phyloP scores from a whole-genome alignment of 2,113 vertebrate genomes.

The Phyllopteryx taeniolatus region DNA sequence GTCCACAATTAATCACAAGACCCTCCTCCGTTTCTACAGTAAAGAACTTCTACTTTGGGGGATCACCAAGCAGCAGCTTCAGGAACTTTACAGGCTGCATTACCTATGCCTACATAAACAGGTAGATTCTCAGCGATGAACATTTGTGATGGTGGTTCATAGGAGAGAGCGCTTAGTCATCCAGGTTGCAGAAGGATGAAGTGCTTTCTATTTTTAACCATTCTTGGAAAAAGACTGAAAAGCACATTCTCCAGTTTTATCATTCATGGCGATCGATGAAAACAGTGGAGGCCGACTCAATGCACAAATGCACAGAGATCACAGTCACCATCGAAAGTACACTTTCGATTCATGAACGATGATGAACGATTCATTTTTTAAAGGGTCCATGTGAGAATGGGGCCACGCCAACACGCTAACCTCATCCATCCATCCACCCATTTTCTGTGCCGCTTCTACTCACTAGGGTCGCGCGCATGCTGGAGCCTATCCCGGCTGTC shows the following conservation, averaged over 20 bases:
- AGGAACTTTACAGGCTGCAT: conserved; percentile 95
- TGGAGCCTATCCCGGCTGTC: no score
- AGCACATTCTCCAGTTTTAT: not conserved
- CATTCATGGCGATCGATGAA: no score
- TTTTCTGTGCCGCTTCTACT: no score
- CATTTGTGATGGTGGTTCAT: not conserved
- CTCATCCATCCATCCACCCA: no score
- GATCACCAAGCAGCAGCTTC: conserved; percentile 79
- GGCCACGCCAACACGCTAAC: no score
- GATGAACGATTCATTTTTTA: not conserved
- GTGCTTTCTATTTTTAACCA: not conserved
- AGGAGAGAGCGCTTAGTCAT: not conserved
- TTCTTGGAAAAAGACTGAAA: not conserved
- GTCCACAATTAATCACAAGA: conserved; percentile 47
- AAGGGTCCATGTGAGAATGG: not conserved
- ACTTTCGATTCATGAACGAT: not conserved
- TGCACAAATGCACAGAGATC: not conserved
- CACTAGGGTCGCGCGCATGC: no score
- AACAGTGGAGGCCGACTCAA: not conserved
- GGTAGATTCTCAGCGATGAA: conserved; percentile 61
- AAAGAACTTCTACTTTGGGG: conserved; percentile 88
- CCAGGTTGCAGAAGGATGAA: not conserved
- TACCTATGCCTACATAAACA: conserved; percentile 91
- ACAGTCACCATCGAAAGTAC: not conserved
- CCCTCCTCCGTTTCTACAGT: conserved; percentile 32